These are phyloP conservation scores for Ectropis grisescens DNA, from an alignment of 1,140 invertebrate species.

Conservation along the genomic window DNA sequence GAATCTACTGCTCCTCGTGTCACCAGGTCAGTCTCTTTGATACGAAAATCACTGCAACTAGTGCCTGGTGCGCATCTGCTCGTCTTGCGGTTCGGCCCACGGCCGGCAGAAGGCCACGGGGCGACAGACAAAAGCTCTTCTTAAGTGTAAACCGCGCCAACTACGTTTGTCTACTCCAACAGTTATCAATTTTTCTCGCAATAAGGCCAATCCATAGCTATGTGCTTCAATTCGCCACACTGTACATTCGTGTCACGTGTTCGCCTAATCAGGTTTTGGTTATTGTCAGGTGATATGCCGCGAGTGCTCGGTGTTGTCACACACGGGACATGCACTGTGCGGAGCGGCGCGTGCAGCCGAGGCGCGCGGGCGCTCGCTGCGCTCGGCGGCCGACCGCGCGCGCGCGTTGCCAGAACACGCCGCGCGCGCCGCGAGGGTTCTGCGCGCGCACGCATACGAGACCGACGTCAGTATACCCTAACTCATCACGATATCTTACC, in stretches of 20 bases:
- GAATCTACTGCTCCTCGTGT: constrained; percentile 73
- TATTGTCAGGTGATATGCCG: constrained; percentile 65
- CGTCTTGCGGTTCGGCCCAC: constrained; percentile 73
- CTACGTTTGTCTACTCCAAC: no score
- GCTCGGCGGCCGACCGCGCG: constrained; percentile 63
- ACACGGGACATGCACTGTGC: constrained; percentile 67
- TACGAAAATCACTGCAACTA: constrained; percentile 74
- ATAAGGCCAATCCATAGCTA: no score
- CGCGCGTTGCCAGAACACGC: constrained; percentile 61
- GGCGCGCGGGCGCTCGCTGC: constrained; percentile 55
- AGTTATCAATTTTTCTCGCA: no score
- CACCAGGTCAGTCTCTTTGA: no score
- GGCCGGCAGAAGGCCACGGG: constrained; percentile 70
- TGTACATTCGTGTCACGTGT: no score
- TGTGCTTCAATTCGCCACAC: no score
- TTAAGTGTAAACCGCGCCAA: no score
- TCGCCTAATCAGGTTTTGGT: no score
- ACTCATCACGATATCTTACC: constrained; percentile 13
- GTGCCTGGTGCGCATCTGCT: constrained; percentile 75
- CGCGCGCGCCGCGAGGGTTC: constrained; percentile 29
- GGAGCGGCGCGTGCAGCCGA: constrained; percentile 64
- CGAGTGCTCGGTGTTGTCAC: constrained; percentile 66
- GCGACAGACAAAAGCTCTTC: no score
- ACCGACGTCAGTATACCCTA: constrained; percentile 36
- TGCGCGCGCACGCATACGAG: constrained; percentile 34